Base-by-base conservation (phyloP, 2,797 vertebrate genomes). In the Anabas testudineus region DNA sequence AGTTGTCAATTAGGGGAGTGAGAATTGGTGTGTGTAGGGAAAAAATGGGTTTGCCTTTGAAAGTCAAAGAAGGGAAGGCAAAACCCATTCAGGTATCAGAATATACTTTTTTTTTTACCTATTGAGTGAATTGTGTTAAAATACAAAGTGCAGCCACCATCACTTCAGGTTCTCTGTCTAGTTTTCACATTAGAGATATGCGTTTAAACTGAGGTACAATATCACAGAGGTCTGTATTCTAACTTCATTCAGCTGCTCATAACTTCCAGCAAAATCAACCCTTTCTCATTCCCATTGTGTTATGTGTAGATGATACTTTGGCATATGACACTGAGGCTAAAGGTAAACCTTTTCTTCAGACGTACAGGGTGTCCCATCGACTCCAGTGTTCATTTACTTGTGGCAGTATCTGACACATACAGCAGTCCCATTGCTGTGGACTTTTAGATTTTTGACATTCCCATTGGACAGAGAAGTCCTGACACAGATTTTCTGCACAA, bases 1-100 rank as follows among this genome's bases (percentile, higher is more conserved):
- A 65, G 22, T 65, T 75, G 78, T 53, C 60, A 79, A 67, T 78
- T 78, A 66, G 72, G 39, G 45, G 52, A 74, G 42, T 7, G 34
- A 42, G 39, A 60, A 67, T 48, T 56, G 76, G 51, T 71, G 61
- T 67, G 59, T 39, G n/a, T 48, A 22, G 55, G 36, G 19, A 24
- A 41, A 54, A 67, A 78, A 68, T 14, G 18, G 42, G 14, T 70
- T 49, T 70, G 42, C 47, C 42, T 67, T 68, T 84, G 48, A 80
- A 70, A 71, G 43, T 56, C 26, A 46, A 49, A 64, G 41, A 63
- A 65, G n/a, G 1, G 24, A 42, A 56, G 45, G 13, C 43, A 56
- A 34, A 67, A 54, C 4, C 19, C 26, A 45, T 66, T 80, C 52
- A 77, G 45, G 39, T 28, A 19, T 22, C 32, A 58, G 37, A 57